A percentile compares a stretch with the other conserved stretches of the same genome.
These are phyloP conservation scores for Ciona savignyi DNA, from an alignment of 23 tunicate species.

Conservation along the genomic window DNA sequence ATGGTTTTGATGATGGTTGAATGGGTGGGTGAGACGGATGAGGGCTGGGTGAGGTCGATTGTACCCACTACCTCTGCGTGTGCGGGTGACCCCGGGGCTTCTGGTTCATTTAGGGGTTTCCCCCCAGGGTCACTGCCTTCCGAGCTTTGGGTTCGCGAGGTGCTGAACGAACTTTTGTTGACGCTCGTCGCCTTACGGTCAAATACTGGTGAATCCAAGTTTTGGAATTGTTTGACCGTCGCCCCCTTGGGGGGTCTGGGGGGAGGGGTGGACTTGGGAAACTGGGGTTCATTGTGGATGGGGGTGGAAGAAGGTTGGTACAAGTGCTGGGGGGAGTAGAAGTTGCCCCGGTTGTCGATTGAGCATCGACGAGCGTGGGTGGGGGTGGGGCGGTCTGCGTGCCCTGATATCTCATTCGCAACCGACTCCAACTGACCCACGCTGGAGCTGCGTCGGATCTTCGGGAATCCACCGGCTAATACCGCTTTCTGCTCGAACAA, in stretches of 20 bases:
- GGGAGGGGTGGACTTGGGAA: slow-evolving; percentile 21
- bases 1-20: slow-evolving; percentile 9
- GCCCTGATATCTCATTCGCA: slow-evolving; percentile 33
- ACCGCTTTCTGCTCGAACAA: no score
- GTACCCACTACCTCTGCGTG: slow-evolving; percentile 12
- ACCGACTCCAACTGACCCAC: slow-evolving; percentile 50
- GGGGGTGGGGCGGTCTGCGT: slow-evolving; percentile 11
- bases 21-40: neutral
- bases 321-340: neutral
- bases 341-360: slow-evolving; percentile 25
- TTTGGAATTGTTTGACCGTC: slow-evolving; percentile 15
- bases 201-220: no score
- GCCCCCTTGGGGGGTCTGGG: slow-evolving; percentile 68
- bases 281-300: neutral
- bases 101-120: no score
- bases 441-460: slow-evolving; percentile 38
- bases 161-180: no score
- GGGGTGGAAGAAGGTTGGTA: neutral
- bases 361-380: slow-evolving; percentile 24
- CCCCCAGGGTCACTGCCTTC: no score
- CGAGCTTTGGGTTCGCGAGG: no score
- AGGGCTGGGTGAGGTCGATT: neutral
- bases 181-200: no score
- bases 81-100: slow-evolving; percentile 25
- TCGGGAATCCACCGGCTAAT: slow-evolving; percentile 6